Evolutionary conservation across 2,797 vertebrate genomes (phyloP), one percentile per base, ranked within the genome.

Genomic region (Nasua narica): DNA sequence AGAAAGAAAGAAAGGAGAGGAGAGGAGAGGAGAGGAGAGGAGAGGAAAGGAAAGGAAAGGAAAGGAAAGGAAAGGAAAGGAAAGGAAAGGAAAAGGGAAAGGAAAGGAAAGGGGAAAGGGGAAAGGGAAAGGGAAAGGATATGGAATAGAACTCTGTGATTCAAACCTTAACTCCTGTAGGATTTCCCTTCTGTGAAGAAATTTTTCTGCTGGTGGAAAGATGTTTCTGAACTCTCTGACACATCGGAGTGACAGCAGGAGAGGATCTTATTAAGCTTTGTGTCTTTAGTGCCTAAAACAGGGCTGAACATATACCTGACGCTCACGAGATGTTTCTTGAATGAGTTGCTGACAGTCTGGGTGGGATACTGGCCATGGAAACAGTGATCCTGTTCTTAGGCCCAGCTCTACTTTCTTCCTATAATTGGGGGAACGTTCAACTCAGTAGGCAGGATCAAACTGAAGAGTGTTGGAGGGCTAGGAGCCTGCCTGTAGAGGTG

Each of bases 401-500:
- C 37, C 21, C 46, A 13, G 4, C 8, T 91, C 43, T 85, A n/a
- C 78, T 72, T 82, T 65, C 37, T 93, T 84, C 40, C 23, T 88
- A 1, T 48, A 54, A 40, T 69, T 32, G 62, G 43, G 54, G 7
- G 52, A 92, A 70, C 52, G 27, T 37, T 82, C 69, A 94, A 72
- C 48, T n/a, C 21, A 65, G 15, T 27, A 37, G 78, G 87, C 21
- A 27, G 46, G 43, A 83, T 92, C 84, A 94, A 90, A 23, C 16
- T 1, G 1, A 69, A 94, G 13, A 90, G 90, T 94, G 60, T 92
- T 96, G 94, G 96, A 92, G 93, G 86, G 43, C n/a, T 40, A 98
- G 82, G 93, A 96, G 78, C 90, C 97, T 58, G 67, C 90, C 96
- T 91, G 94, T 94, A 97, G 78, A 95, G 91, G 86, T 97, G 76